Evolutionary conservation across 1,140 invertebrate species (phyloP), one percentile per base, ranked within the genome.

Genomic region (Lasioglossum baleicum): DNA sequence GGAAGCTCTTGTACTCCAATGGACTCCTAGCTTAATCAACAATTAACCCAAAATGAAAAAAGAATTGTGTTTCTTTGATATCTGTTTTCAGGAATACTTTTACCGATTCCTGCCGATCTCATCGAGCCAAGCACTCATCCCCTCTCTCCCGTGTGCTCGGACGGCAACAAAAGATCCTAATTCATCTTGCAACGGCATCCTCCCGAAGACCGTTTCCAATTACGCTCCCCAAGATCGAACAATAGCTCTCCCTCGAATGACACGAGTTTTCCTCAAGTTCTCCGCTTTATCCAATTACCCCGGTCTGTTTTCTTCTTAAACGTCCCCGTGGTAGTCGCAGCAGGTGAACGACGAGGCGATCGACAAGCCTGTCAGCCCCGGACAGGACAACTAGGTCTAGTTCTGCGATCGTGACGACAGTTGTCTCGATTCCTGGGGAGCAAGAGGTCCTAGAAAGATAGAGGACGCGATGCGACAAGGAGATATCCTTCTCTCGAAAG

Each of bases 321-420:
- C 60, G 42, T 48, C 61, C 40, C 7, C 31, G n/a, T 26, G 40
- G 15, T 5, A 60, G 51, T 15, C 26, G 6, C 22, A 75, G 73
- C 77, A 82, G 81, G 65, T 82, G 81, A 51, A 26, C 51, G 81
- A 82, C 81, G 77, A 80, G 53, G 20, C 69, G 65, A 73, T 73
- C 75, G 75, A 66, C 76, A 56, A 35, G 56, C 75, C 56, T 76
- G n/a, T 58, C 26, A 35, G 53, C 1, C 44, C 51, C 51, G 74
- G 65, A 53, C 51, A 53, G 35, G 61, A 82, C 63, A 79, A 78
- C 44, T 60, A 51, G 48, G 65, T 53, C 51, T 53, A 35, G 15
- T 53, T 15, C 51, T 20, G 51, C 22, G 69, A 68, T 40, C 51
- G 22, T 17, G 63, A 17, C 68, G 74, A 83, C 61, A 74, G 56